Conservation (phyloP, 2,888 invertebrate species). For the Synanthedon myopaeformis region DNA sequence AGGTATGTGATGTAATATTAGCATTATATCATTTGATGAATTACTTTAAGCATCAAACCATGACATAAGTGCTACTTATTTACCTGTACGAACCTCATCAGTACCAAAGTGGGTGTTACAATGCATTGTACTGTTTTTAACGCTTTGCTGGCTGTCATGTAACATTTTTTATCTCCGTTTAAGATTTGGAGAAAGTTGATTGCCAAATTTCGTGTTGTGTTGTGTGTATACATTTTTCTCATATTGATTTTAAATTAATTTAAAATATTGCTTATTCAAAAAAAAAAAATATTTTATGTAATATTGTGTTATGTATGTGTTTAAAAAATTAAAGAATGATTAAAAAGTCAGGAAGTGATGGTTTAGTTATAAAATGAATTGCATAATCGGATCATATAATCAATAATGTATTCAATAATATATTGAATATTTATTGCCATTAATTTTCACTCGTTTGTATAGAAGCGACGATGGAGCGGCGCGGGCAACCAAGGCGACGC, state of each 20-base stretch:
- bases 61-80: conserved; percentile 32
- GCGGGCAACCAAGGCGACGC: conserved; percentile 5
- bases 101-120: conserved; percentile 7
- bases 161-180: conserved; percentile 22
- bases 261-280: neutral
- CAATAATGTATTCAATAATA: neutral
- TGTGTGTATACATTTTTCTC: neutral
- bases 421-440: conserved; percentile 6
- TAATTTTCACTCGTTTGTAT: conserved; percentile 49
- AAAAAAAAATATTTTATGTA: too few relatives aligned
- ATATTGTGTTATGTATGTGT: neutral
- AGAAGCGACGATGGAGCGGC: conserved; percentile 18
- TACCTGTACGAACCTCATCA: conserved; percentile 4
- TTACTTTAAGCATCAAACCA: conserved; percentile 22
- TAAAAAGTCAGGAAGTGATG: neutral
- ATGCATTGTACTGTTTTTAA: conserved; percentile 38
- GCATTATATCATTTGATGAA: too few relatives aligned
- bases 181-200: conserved; percentile 39
- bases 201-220: conserved; percentile 20
- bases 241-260: neutral
- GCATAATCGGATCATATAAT: neutral
- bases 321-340: neutral
- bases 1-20: too few relatives aligned
- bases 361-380: neutral
- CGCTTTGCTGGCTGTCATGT: conserved; percentile 46